These are phyloP conservation scores for Palloptera scutellata DNA, from an alignment of 2,888 invertebrate genomes.

Conservation along the genomic window DNA sequence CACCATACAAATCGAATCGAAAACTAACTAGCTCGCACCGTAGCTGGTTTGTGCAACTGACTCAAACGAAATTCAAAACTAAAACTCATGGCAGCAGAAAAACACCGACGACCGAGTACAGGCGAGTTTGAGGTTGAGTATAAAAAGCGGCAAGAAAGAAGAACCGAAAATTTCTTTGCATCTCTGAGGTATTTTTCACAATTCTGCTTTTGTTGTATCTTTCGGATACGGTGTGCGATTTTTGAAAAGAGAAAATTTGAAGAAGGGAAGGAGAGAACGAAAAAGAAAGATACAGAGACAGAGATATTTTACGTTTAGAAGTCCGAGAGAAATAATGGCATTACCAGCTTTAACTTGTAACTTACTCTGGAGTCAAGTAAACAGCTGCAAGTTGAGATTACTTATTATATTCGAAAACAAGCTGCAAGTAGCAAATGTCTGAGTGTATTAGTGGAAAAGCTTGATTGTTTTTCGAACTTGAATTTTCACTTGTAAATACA, in stretches of 20 bases:
- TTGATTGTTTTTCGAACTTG: too few species aligned
- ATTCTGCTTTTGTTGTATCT: constrained; percentile 7
- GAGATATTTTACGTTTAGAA: background rate
- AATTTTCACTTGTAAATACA: too few species aligned
- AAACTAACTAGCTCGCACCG: constrained; percentile 23
- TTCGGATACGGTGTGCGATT: background rate
- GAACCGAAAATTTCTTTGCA: background rate
- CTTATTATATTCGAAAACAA: too few species aligned
- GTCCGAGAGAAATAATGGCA: too few species aligned
- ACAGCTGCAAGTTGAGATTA: too few species aligned
- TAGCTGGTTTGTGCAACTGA: constrained; percentile 24
- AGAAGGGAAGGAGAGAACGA: background rate
- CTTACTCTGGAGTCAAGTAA: too few species aligned
- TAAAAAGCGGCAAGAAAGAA: too few species aligned
- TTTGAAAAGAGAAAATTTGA: too few species aligned
- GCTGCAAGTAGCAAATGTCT: too few species aligned
- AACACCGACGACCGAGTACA: background rate
- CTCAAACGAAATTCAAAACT: constrained; percentile 19
- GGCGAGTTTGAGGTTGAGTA: background rate
- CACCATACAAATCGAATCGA: constrained; percentile 12
- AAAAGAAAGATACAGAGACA: background rate
- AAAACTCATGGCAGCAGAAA: constrained; percentile 13
- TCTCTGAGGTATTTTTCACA: constrained; percentile 2
- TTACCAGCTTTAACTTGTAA: too few species aligned
- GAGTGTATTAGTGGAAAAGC: too few species aligned